Evolutionary conservation across 2,113 vertebrate species (phyloP), one percentile per base, ranked within the genome.

Genomic region (Trochalopteron elliotii): DNA sequence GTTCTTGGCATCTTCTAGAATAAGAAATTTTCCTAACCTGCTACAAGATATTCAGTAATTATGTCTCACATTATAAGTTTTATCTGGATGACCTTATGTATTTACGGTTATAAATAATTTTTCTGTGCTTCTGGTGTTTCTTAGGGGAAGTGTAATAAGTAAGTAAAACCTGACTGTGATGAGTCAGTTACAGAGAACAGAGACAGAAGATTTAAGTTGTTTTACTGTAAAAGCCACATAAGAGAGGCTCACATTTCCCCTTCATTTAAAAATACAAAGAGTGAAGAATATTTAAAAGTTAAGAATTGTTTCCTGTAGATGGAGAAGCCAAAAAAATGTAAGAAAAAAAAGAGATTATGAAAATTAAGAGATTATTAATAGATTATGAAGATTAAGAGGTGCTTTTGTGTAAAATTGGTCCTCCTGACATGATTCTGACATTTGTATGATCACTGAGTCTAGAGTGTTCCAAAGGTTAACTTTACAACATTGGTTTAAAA

Each of bases 221-320:
- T 70, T n/a, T 53, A 24, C 25, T 82, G 0, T 64, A 55, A 71
- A 6, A 35, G 10, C 15, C 25, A 31, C 0, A 0, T 57, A 64
- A 63, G 27, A 68, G 7, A 40, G 6, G 27, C 12, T 85, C 16
- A 33, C 4, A 17, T 33, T 50, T 59, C 7, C 30, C 15, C 24
- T 78, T 49, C 0, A 27, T 65, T 86, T 83, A 31, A 85, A 65
- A 75, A 57, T 3, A 3, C 3, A 47, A 47, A 24, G 8, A n/a
- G 11, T 33, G 21, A 65, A 87, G n/a, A 75, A 79, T 50, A 68
- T 18, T 5, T 45, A 8, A 12, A 90, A 65, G 7, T 61, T 74
- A 57, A 37, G 11, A 72, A 56, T 31, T 60, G 2, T 7, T 28
- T 83, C 52, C 37, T 94, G 10, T 5, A 44, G 20, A 56, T n/a